Percentiles rank a stretch among this genome's conserved stretches.
phyloP scores from a whole-genome alignment of 2,888 invertebrate species.

The Odontomyia ornata region DNA sequence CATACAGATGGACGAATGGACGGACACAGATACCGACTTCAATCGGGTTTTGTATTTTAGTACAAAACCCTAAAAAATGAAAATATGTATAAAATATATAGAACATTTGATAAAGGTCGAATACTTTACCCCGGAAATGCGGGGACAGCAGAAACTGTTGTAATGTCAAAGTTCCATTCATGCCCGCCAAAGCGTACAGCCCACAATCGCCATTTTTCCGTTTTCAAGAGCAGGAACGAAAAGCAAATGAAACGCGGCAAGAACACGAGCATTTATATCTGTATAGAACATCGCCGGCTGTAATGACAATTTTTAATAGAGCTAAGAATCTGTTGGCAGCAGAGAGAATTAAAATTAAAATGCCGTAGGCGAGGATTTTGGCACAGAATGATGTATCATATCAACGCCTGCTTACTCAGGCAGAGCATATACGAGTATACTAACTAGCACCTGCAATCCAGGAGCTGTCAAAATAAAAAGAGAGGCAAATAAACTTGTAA shows the following conservation, averaged over 20 bases:
- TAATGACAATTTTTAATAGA: slow-evolving; percentile 21
- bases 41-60: too few species aligned
- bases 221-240: slow-evolving; percentile 10
- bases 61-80: slow-evolving; percentile 15
- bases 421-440: too few species aligned
- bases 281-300: too few species aligned
- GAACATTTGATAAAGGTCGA: slow-evolving; percentile 40
- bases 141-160: slow-evolving; percentile 5
- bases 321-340: slow-evolving; percentile 15
- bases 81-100: slow-evolving; percentile 27
- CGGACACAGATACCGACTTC: too few species aligned
- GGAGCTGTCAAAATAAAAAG: too few species aligned
- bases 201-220: slow-evolving; percentile 51
- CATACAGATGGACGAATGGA: too few species aligned
- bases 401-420: too few species aligned
- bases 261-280: too few species aligned
- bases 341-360: too few species aligned
- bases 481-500: too few species aligned
- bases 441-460: too few species aligned
- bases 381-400: slow-evolving; percentile 63
- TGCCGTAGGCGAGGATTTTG: slow-evolving; percentile 6
- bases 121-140: slow-evolving; percentile 14
- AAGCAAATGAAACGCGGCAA: background rate
- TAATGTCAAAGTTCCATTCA: slow-evolving; percentile 31
- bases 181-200: too few species aligned